These are phyloP conservation scores for Drosophila barbarae DNA, from an alignment of 2,888 invertebrate genomes.

Conservation along the genomic window DNA sequence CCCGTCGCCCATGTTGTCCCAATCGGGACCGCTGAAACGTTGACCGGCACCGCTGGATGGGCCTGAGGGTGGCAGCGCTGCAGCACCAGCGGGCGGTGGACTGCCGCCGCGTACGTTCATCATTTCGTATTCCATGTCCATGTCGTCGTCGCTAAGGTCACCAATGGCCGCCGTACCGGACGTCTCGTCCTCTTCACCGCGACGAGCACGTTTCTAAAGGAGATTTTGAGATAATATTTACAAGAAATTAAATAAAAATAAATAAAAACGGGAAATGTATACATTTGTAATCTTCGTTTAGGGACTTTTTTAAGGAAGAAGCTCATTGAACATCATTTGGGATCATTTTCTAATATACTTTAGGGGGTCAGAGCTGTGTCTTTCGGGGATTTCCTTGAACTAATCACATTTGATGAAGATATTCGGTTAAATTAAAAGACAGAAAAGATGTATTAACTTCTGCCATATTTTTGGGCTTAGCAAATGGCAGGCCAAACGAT, in stretches of 20 bases:
- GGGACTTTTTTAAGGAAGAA: not conserved
- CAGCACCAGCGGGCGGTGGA: constrained; percentile 79
- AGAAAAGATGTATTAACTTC: not conserved
- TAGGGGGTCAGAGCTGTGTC: not conserved
- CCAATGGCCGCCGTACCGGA: constrained; percentile 65
- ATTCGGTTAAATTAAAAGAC: too few relatives aligned
- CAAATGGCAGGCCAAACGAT: not conserved
- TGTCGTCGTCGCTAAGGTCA: constrained; percentile 79
- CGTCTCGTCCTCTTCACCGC: constrained; percentile 32
- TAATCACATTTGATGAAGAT: not conserved
- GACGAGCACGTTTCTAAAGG: constrained; percentile 58
- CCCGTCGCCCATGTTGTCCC: constrained; percentile 41
- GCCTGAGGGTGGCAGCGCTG: not conserved
- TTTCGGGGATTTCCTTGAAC: too few relatives aligned
- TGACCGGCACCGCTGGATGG: not conserved
- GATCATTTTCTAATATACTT: not conserved
- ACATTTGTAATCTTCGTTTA: too few relatives aligned
- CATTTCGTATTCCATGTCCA: constrained; percentile 87
- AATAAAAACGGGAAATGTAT: not conserved
- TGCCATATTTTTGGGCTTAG: not conserved
- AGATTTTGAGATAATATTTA: not conserved
- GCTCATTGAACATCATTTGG: not conserved
- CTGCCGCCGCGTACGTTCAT: constrained; percentile 89
- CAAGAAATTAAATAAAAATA: not conserved
- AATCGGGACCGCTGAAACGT: constrained; percentile 37